Evolutionary conservation across 2,797 vertebrate genomes (phyloP).

Genomic region (Lerista edwardsae): DNA sequence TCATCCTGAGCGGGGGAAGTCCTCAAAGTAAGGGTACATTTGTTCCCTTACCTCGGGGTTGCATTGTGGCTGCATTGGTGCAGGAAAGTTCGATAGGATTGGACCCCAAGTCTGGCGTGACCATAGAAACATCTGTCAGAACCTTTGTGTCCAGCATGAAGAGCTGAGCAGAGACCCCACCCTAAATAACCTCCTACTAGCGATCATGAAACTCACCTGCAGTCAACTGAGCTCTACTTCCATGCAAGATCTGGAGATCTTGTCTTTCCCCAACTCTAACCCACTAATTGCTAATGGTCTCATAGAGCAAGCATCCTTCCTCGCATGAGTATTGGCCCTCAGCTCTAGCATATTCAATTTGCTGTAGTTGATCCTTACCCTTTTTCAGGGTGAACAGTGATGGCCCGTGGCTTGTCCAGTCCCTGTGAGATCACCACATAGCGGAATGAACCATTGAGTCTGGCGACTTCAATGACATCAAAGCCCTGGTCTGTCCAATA

Average conservation of each 20-base stretch:
- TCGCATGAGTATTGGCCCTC: too few species aligned
- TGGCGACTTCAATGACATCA: constrained; percentile 95
- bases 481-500: constrained; percentile 99
- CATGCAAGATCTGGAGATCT: neutral
- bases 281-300: neutral
- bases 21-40: too few species aligned
- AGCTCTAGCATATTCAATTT: neutral
- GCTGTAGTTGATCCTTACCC: constrained; percentile 78
- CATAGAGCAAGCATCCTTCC: neutral
- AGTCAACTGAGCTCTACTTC: neutral
- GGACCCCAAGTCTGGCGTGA: too few species aligned
- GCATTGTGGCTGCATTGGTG: too few species aligned
- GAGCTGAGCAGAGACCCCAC: neutral
- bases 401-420: constrained; percentile 94
- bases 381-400: constrained; percentile 93
- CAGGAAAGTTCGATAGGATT: too few species aligned
- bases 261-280: neutral
- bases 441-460: constrained; percentile 96
- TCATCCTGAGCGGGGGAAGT: too few species aligned
- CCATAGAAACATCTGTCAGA: neutral
- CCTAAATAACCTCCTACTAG: too few species aligned
- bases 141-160: neutral
- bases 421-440: constrained; percentile 97
- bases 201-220: neutral
- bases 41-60: too few species aligned